phyloP scores from a whole-genome alignment of 2,113 vertebrate species.

The Mirza zaza region DNA sequence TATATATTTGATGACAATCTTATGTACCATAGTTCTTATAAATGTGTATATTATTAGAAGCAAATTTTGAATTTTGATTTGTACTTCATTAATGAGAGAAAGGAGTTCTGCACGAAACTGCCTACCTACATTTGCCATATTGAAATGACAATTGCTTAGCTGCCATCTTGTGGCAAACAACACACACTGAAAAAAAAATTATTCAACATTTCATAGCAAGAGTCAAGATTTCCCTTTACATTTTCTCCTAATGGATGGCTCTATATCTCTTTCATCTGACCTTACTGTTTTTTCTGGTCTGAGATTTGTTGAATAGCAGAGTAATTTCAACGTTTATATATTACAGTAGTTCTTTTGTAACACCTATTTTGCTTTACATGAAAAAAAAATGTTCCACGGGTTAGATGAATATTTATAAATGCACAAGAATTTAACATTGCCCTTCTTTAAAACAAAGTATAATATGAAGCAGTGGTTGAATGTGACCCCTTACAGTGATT shows the following conservation, averaged over 20 bases:
- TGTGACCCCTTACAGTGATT: neutral
- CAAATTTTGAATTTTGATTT: constrained; percentile 24
- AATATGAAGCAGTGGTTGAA: neutral
- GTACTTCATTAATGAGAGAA: constrained; percentile 25
- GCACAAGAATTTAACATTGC: constrained; percentile 2
- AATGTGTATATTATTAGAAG: neutral
- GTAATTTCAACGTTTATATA: constrained; percentile 3
- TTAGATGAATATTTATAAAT: constrained; percentile 36
- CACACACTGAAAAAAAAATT: constrained; percentile 57
- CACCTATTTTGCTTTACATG: neutral
- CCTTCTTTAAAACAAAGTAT: constrained; percentile 37
- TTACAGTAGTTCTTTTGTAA: constrained; percentile 10
- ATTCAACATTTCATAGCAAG: constrained; percentile 23
- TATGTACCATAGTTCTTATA: neutral
- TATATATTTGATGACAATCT: constrained; percentile 3
- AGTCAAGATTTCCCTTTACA: constrained; percentile 47
- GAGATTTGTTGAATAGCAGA: neutral
- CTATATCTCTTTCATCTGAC: neutral
- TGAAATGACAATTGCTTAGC: constrained; percentile 63
- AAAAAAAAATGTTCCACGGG: neutral
- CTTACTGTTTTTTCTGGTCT: neutral
- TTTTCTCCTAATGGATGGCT: constrained; percentile 2
- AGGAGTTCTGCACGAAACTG: neutral
- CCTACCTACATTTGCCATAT: constrained; percentile 31
- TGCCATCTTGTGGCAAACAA: constrained; percentile 78